Evolutionary conservation across 2,113 vertebrate genomes (phyloP).

Genomic region (Phrynosoma blainvillii): DNA sequence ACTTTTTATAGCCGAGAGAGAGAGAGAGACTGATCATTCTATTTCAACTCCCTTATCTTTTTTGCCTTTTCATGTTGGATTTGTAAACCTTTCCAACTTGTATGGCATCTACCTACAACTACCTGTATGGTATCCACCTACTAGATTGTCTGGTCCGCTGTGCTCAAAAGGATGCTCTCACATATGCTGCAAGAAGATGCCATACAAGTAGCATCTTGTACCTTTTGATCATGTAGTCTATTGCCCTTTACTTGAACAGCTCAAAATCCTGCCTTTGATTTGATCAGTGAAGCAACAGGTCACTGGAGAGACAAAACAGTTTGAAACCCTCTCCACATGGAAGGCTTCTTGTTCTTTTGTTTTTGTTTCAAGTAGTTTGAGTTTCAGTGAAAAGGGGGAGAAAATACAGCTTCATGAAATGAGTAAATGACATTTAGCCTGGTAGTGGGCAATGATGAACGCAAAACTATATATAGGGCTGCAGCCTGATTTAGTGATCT

Average conservation of each 20-base stretch:
- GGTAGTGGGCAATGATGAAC: slow-evolving; percentile 30
- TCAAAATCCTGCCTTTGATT: neutral
- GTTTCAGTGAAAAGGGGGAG: slow-evolving; percentile 32
- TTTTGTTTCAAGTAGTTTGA: slow-evolving; percentile 55
- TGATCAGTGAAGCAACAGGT: slow-evolving; percentile 17
- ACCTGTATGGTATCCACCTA: neutral
- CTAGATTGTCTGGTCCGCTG: neutral
- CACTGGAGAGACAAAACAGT: slow-evolving; percentile 45
- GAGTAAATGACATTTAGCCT: slow-evolving; percentile 48
- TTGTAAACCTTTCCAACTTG: neutral
- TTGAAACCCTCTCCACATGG: slow-evolving; percentile 23
- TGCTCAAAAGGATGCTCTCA: fast-evolving
- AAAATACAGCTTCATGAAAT: slow-evolving; percentile 40
- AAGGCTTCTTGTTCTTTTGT: slow-evolving; percentile 38
- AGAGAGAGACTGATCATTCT: neutral
- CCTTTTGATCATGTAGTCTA: slow-evolving; percentile 30
- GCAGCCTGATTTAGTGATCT: slow-evolving; percentile 62
- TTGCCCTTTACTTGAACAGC: slow-evolving; percentile 22
- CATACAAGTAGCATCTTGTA: neutral
- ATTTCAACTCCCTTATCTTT: neutral
- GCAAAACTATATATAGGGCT: slow-evolving; percentile 54
- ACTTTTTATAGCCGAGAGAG: neutral
- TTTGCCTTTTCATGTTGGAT: neutral
- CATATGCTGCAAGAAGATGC: neutral
- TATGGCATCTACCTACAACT: no score